A percentile compares a stretch with the other conserved stretches of the same genome.
phyloP scores from a whole-genome alignment of 2,888 invertebrate genomes.

The Tipula helvola region DNA sequence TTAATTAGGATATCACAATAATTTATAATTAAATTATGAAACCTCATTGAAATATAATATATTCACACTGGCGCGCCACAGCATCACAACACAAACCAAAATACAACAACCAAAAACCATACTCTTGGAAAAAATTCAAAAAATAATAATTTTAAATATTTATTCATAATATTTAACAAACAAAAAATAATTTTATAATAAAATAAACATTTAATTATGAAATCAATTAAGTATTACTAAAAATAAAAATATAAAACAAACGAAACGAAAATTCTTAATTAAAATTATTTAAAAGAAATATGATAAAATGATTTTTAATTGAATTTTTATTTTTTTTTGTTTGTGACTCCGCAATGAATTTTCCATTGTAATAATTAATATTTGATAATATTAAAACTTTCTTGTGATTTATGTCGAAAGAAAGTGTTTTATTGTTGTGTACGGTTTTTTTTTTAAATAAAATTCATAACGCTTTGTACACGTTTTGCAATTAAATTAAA shows the following conservation, averaged over 20 bases:
- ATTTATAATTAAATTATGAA: background rate
- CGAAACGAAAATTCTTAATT: background rate
- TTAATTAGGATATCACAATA: background rate
- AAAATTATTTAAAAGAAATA: background rate
- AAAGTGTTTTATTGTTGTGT: background rate
- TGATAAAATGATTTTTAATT: background rate
- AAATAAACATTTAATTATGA: background rate
- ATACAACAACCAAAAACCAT: background rate
- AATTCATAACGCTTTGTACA: background rate
- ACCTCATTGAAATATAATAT: background rate
- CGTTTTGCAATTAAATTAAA: background rate
- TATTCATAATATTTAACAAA: background rate
- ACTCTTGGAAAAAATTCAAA: background rate
- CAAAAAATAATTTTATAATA: background rate
- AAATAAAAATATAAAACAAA: background rate
- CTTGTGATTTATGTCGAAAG: background rate
- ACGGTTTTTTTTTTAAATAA: background rate
- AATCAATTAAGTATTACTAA: background rate
- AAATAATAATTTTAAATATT: background rate
- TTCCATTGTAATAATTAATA: background rate
- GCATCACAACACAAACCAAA: background rate
- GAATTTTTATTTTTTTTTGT: background rate
- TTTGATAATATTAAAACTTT: background rate
- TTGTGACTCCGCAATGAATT: background rate
- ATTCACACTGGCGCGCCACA: background rate